Conservation (phyloP, 1,140 invertebrate species). For the Drosophila rhopaloa region DNA sequence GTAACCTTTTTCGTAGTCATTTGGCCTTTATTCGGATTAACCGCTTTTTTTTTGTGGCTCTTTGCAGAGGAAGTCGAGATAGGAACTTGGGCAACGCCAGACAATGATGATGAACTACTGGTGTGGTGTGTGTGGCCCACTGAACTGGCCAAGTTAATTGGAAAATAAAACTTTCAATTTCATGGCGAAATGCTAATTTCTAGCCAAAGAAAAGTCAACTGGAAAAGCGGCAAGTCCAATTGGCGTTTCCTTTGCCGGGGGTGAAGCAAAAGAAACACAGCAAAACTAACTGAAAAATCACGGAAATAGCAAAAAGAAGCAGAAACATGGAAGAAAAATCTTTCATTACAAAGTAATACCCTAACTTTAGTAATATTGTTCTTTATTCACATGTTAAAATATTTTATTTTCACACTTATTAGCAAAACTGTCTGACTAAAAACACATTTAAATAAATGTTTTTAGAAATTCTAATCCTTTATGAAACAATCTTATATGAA, state of each 20-base stretch:
- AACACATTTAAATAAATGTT: too few relatives aligned
- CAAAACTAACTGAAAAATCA: conserved; percentile 28
- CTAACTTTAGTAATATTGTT: neutral
- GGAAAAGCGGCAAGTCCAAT: conserved; percentile 29
- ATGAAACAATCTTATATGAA: too few relatives aligned
- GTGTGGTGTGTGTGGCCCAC: conserved; percentile 33
- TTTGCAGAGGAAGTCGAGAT: conserved; percentile 27
- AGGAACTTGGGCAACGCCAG: conserved; percentile 33
- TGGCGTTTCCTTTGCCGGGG: neutral
- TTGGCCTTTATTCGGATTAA: conserved; percentile 74
- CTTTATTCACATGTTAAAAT: too few relatives aligned
- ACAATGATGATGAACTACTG: conserved; percentile 11
- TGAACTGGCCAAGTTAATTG: conserved; percentile 56
- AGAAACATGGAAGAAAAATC: neutral
- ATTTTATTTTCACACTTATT: too few relatives aligned
- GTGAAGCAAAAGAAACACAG: conserved; percentile 23
- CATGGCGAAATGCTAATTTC: conserved; percentile 61
- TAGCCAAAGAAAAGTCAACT: conserved; percentile 45
- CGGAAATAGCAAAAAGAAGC: conserved; percentile 8
- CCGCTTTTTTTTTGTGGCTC: conserved; percentile 21
- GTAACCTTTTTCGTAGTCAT: conserved; percentile 83
- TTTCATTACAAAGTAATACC: neutral
- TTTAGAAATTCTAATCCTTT: too few relatives aligned
- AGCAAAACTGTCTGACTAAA: too few relatives aligned
- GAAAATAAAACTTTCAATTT: conserved; percentile 73